Percentiles rank a stretch among this genome's conserved stretches.
phyloP scores from a whole-genome alignment of 2,113 vertebrate genomes.

The Phaetusa simplex region DNA sequence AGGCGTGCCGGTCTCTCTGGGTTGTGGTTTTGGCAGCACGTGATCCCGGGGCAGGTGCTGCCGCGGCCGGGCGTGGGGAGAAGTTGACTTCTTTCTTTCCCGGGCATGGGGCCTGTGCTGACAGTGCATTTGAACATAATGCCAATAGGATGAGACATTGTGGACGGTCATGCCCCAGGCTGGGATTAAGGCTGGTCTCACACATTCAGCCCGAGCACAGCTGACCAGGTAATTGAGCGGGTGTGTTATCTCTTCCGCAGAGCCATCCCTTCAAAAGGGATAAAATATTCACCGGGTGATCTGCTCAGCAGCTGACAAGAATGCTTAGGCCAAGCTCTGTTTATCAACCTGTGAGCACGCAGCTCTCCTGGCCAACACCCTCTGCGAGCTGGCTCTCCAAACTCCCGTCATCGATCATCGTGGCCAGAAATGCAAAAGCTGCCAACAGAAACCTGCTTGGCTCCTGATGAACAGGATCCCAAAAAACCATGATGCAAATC shows the following conservation, averaged over 20 bases:
- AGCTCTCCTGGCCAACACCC: background rate
- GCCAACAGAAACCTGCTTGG: background rate
- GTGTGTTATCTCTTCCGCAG: accelerated
- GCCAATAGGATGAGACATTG: accelerated
- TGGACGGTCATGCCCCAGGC: accelerated
- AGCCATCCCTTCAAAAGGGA: background rate
- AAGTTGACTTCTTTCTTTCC: background rate
- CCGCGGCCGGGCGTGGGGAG: background rate
- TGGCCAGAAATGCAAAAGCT: background rate
- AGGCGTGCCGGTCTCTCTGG: accelerated
- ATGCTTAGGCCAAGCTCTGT: background rate
- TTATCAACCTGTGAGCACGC: accelerated
- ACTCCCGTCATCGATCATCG: accelerated
- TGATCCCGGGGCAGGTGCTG: accelerated
- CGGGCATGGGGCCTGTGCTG: background rate
- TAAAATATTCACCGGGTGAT: background rate
- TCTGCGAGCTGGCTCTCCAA: background rate
- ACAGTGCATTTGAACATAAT: background rate
- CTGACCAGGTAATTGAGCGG: accelerated
- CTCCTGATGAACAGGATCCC: background rate
- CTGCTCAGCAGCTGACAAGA: constrained; percentile 3
- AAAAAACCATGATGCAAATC: background rate
- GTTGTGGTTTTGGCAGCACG: background rate
- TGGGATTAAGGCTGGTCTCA: background rate
- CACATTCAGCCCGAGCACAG: background rate